Percentiles rank a stretch among this genome's conserved stretches.
Evolutionary conservation across 2,888 invertebrate genomes (phyloP).

Genomic region (Drosophila affinis): DNA sequence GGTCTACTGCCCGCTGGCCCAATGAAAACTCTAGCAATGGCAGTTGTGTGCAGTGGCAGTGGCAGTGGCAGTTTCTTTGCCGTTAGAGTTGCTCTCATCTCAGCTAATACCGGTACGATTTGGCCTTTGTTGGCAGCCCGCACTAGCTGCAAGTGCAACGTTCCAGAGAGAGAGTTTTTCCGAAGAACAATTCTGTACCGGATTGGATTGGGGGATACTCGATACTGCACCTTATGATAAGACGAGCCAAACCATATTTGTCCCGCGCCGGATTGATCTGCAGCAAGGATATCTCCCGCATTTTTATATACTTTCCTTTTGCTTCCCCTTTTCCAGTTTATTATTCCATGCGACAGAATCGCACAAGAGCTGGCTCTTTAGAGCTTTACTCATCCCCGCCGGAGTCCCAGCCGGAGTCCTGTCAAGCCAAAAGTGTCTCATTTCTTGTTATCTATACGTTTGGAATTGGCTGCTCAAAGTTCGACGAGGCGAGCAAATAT

Average conservation of each 20-base stretch:
- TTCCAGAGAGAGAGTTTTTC: no score
- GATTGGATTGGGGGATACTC: no score
- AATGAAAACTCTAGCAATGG: no score
- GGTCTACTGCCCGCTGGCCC: constrained; percentile 13
- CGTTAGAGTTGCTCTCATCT: constrained; percentile 8
- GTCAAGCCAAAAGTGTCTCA: constrained; percentile 60
- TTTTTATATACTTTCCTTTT: constrained; percentile 18
- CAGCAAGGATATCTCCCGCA: no score
- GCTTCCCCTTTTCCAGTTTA: constrained; percentile 37
- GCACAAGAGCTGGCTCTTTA: constrained; percentile 8
- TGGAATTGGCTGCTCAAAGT: constrained; percentile 71
- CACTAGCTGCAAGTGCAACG: constrained; percentile 24
- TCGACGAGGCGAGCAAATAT: constrained; percentile 75
- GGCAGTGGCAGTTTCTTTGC: constrained; percentile 9
- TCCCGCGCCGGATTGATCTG: no score
- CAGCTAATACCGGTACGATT: constrained; percentile 25
- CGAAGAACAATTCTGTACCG: no score
- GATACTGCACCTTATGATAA: no score
- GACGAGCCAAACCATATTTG: no score
- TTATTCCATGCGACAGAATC: constrained; percentile 28
- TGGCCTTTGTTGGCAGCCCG: constrained; percentile 9
- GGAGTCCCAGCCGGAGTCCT: constrained; percentile 30
- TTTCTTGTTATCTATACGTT: constrained; percentile 59
- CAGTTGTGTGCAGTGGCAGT: no score
- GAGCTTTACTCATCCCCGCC: constrained; percentile 6